Conservation (phyloP, 2,113 vertebrate genomes). For the Tetrao urogallus region DNA sequence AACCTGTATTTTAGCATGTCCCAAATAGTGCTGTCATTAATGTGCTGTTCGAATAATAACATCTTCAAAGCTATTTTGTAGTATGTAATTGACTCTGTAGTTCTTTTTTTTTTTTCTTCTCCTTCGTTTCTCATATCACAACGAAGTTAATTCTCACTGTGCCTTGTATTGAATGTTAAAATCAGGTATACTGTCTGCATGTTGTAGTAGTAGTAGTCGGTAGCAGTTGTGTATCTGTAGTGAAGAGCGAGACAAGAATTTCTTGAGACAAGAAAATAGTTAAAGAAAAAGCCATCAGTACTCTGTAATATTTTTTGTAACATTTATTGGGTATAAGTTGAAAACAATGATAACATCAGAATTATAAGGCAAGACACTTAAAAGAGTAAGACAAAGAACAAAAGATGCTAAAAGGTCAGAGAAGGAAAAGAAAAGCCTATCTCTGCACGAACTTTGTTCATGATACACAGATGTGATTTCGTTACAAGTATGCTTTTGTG, state of each 20-base stretch:
- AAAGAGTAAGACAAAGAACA: background rate
- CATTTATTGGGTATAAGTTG: background rate
- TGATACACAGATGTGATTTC: fast-evolving
- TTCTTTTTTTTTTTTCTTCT: background rate
- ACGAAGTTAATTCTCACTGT: background rate
- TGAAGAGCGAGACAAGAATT: background rate
- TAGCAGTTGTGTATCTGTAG: background rate
- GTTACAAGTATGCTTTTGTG: background rate
- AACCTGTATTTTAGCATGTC: background rate
- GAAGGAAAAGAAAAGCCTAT: background rate
- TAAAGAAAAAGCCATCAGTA: background rate
- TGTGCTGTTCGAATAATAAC: background rate
- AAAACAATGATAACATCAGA: background rate
- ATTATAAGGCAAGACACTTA: background rate
- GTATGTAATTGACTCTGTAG: background rate
- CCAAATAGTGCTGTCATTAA: background rate
- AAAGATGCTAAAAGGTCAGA: background rate
- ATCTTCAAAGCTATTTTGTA: background rate
- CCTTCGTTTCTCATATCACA: background rate
- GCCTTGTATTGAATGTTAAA: background rate
- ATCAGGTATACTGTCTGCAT: background rate
- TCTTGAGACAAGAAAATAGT: background rate
- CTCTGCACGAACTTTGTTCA: background rate
- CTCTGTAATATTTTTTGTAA: background rate
- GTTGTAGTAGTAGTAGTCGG: background rate